Percentiles rank a stretch among this genome's conserved stretches.
Evolutionary conservation across 2,888 invertebrate species (phyloP).

Genomic region (Orthosia incerta): DNA sequence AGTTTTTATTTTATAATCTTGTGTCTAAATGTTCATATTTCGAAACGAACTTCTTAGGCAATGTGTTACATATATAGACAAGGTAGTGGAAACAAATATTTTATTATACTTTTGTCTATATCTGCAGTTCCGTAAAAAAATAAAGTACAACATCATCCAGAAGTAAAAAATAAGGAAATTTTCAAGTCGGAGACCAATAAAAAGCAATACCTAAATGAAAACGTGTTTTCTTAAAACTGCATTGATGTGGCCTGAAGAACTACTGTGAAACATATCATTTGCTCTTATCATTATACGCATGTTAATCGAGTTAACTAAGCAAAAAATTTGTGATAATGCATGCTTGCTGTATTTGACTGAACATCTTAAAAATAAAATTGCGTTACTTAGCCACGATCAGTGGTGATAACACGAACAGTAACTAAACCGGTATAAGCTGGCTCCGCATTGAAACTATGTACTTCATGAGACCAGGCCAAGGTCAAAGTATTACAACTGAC

Average conservation of each 20-base stretch:
- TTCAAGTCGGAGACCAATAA: background rate
- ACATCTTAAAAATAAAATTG: background rate
- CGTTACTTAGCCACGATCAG: background rate
- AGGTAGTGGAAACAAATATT: too few relatives aligned
- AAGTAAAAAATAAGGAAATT: background rate
- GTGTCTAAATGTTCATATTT: too few relatives aligned
- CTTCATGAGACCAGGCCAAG: background rate
- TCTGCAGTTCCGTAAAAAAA: too few relatives aligned
- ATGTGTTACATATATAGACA: too few relatives aligned
- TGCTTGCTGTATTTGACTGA: background rate
- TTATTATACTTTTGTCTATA: too few relatives aligned
- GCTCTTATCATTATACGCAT: conserved; percentile 19
- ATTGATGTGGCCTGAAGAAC: background rate
- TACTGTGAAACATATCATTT: conserved; percentile 28
- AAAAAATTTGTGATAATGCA: conserved; percentile 21
- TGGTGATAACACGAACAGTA: background rate
- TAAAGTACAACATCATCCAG: too few relatives aligned
- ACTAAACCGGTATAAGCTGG: background rate
- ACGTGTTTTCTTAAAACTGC: background rate
- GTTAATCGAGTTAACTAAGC: conserved; percentile 32
- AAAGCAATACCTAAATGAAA: background rate
- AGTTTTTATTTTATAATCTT: too few relatives aligned
- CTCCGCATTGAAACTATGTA: background rate
- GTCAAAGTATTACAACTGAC: background rate
- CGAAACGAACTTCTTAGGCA: too few relatives aligned